Base-by-base conservation (phyloP, 2,113 vertebrate genomes). In the Psilopsiagon aurifrons region DNA sequence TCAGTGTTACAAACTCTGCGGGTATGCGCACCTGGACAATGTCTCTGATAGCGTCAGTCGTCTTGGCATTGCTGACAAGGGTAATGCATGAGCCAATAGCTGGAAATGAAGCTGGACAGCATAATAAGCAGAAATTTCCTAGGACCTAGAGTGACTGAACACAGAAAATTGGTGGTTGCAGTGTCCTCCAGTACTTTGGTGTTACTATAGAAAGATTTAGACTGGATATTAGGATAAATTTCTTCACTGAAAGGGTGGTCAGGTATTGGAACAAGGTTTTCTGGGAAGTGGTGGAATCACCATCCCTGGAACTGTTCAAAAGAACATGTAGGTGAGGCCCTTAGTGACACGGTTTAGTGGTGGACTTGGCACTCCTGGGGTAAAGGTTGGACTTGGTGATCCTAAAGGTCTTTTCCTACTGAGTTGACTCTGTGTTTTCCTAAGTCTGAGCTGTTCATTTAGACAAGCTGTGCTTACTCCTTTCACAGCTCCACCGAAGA, bases 401-500 rank as follows among this genome's bases (percentile, higher is more conserved):
- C 33, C 33, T 35, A 15, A 16, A 24, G 33, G 57, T 59, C 33
- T 59, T 59, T 59, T 35, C 57, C 57, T 24, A 7, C 57, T 5
- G 33, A 59, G 33, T 4, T 35, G 57, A 24, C 23, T 59, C 33
- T 35, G 20, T 24, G 33, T 0, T 35, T 2, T 39, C 31, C 14
- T 1, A 8, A 14, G 11, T 35, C 62, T 19, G 55, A 57, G 28
- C 37, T 33, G 0, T 4, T 75, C 24, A 2, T 19, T 85, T 47
- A 93, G 57, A 71, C 51, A 33, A 15, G 1, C 86, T 76, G 90
- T 44, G 5, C 1, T 66, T 44, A 7, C 86, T 98, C 88, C 91
- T 66, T 79, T 63, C 44, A 4, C 97, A 99, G 99, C 98, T 96
- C 98, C 98, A 1, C 97, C 98, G 64, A 99, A 99, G 98, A 98